phyloP scores from a whole-genome alignment of 2,113 vertebrate species.

The Laterallus jamaicensis region DNA sequence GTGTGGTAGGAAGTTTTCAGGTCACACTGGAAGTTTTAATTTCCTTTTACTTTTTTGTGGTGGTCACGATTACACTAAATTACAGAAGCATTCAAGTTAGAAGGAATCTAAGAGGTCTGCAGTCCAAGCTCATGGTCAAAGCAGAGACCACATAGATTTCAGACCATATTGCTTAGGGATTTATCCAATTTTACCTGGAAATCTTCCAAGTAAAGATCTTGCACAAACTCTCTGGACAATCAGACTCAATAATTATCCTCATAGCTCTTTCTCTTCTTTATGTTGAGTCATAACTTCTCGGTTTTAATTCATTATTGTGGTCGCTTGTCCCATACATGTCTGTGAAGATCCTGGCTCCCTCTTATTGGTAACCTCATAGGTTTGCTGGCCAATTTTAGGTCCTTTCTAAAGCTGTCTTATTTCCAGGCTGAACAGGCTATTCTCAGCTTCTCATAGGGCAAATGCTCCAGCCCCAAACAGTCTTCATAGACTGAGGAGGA shows the following conservation, averaged over 20 bases:
- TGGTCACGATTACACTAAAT: not conserved
- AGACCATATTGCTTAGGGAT: not conserved
- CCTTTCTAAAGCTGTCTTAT: not conserved
- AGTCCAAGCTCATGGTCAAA: not conserved
- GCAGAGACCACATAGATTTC: not conserved
- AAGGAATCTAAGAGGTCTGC: not conserved
- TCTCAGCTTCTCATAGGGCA: not conserved
- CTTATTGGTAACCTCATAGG: not conserved
- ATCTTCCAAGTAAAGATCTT: not conserved
- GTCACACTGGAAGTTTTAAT: not conserved
- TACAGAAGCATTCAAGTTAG: not conserved
- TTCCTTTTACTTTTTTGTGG: not conserved
- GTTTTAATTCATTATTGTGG: not conserved
- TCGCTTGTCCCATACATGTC: not conserved
- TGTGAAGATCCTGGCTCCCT: not conserved
- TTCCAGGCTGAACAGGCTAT: not conserved
- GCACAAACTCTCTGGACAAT: not conserved
- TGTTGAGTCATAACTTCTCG: not conserved
- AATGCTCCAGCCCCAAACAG: not conserved
- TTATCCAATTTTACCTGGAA: not conserved
- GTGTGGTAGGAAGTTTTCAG: not conserved
- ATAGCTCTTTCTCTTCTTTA: not conserved
- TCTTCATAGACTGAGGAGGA: not conserved
- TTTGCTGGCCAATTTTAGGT: not conserved
- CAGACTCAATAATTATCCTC: not conserved